A percentile compares a stretch with the other conserved stretches of the same genome.
Evolutionary conservation across 1,140 invertebrate genomes (phyloP).

Genomic region (Drosophila ercepeae): DNA sequence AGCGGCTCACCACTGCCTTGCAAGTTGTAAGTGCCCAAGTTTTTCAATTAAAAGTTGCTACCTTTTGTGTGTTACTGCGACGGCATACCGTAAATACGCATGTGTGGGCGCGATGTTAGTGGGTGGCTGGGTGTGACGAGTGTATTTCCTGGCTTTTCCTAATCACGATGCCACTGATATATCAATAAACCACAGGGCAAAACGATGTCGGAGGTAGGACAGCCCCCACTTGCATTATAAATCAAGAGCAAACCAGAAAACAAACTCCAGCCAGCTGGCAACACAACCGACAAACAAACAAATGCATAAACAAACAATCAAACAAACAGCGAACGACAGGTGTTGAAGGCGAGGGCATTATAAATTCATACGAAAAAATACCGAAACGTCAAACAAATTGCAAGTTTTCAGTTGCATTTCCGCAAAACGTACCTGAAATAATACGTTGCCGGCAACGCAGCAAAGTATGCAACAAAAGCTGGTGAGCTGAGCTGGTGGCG

Average conservation of each 20-base stretch:
- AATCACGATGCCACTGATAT: slow-evolving; percentile 61
- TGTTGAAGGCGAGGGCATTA: slow-evolving; percentile 76
- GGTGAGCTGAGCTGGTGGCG: slow-evolving; percentile 2
- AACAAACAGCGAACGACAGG: slow-evolving; percentile 55
- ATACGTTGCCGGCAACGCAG: slow-evolving; percentile 63
- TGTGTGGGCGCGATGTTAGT: slow-evolving; percentile 39
- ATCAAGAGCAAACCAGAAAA: slow-evolving; percentile 45
- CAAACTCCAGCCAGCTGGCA: slow-evolving; percentile 12
- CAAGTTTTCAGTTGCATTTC: slow-evolving; percentile 82
- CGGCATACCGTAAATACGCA: slow-evolving; percentile 78
- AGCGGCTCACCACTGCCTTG: slow-evolving; percentile 30
- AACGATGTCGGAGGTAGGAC: slow-evolving; percentile 16
- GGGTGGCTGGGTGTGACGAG: slow-evolving; percentile 4
- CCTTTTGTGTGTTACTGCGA: slow-evolving; percentile 77
- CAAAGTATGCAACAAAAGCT: slow-evolving; percentile 49
- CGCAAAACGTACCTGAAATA: slow-evolving; percentile 80
- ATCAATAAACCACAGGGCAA: slow-evolving; percentile 67
- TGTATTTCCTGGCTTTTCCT: slow-evolving; percentile 50
- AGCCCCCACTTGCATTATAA: slow-evolving; percentile 36
- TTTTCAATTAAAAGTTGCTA: slow-evolving; percentile 82
- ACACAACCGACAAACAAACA: slow-evolving; percentile 29
- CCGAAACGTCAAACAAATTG: slow-evolving; percentile 80
- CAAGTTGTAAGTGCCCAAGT: slow-evolving; percentile 81
- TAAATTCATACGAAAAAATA: slow-evolving; percentile 79
- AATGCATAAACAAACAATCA: slow-evolving; percentile 44